Evolutionary conservation across 2,888 invertebrate species (phyloP).

Genomic region (Drosophila anceps): DNA sequence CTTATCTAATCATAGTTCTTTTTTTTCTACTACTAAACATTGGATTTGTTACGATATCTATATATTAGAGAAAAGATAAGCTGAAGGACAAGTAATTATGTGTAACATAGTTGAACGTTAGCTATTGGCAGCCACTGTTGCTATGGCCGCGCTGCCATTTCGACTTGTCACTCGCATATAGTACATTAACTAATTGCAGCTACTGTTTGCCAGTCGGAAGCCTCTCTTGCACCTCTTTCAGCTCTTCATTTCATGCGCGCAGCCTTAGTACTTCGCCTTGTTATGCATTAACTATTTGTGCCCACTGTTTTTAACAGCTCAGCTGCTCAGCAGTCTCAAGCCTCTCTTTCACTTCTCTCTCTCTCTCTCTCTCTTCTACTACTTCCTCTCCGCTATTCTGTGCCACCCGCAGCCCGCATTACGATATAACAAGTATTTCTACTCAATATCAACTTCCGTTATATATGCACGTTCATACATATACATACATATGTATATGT

Average conservation of each 20-base stretch:
- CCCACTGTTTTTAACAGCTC: conserved; percentile 26
- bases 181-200: conserved; percentile 22
- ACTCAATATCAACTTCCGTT: conserved; percentile 66
- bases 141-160: too few species aligned
- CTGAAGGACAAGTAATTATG: conserved; percentile 23
- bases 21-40: neutral
- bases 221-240: neutral
- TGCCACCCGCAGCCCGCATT: conserved; percentile 24
- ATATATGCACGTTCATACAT: too few species aligned
- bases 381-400: neutral
- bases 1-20: conserved; percentile 48
- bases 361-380: neutral
- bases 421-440: conserved; percentile 46
- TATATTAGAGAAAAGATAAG: conserved; percentile 32
- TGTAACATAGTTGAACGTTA: conserved; percentile 20
- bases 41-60: conserved; percentile 24
- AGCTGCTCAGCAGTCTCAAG: neutral
- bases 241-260: neutral
- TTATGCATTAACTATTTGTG: conserved; percentile 15
- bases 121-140: conserved; percentile 31
- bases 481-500: too few species aligned
- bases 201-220: conserved; percentile 23
- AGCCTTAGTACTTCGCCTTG: neutral
- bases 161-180: too few species aligned
- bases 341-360: neutral